These are phyloP conservation scores for Orchesella flavescens DNA, from an alignment of 2,888 invertebrate genomes.

Conservation along the genomic window DNA sequence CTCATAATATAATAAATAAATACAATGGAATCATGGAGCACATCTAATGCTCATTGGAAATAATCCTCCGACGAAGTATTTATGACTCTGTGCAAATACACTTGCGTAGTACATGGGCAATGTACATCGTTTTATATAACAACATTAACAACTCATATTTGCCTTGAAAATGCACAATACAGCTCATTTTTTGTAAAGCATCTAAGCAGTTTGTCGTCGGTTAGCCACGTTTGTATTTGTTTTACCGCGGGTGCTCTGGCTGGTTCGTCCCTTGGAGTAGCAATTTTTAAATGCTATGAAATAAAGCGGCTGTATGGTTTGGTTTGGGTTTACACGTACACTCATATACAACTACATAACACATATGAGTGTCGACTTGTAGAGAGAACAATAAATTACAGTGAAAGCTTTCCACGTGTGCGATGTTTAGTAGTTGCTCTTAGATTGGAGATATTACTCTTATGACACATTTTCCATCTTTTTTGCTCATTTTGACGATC, in stretches of 20 bases:
- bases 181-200: not conserved
- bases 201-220: constrained; percentile 13
- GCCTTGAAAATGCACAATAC: not conserved
- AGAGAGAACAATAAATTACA: no score
- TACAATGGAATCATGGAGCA: not conserved
- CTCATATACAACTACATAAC: no score
- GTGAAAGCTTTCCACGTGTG: no score
- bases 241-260: not conserved
- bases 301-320: no score
- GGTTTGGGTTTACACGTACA: no score
- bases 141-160: no score
- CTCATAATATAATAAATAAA: not conserved
- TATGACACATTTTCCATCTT: no score
- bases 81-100: constrained; percentile 12
- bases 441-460: no score
- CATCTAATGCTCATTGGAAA: not conserved
- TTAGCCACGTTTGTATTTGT: constrained; percentile 1
- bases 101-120: not conserved
- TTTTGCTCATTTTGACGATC: no score
- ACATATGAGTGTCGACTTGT: no score
- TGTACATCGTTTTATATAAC: not conserved
- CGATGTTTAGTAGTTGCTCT: no score
- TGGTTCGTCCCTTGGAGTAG: not conserved
- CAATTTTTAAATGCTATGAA: no score
- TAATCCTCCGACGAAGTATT: constrained; percentile 24